Percentiles rank a stretch among this genome's conserved stretches.
phyloP scores from a whole-genome alignment of 2,888 invertebrate species.

The Chaitophorus viminalis region DNA sequence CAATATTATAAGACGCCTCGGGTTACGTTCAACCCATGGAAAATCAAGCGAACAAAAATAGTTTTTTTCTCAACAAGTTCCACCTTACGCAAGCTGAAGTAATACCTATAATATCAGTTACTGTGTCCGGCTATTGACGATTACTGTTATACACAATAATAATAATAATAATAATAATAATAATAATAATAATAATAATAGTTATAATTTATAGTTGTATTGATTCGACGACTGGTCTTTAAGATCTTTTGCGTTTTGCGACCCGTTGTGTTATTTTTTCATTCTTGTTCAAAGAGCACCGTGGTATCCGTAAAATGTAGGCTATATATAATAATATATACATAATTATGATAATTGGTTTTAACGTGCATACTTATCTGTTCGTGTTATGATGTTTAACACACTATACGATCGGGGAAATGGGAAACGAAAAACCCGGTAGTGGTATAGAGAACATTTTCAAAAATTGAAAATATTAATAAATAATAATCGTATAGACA shows the following conservation, averaged over 20 bases:
- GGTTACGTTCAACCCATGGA: not conserved
- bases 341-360: not conserved
- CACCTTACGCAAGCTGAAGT: not conserved
- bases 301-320: not conserved
- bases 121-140: not conserved
- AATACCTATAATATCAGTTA: not conserved
- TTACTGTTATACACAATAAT: not conserved
- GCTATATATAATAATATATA: too few relatives aligned
- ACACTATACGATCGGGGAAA: not conserved
- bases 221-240: not conserved
- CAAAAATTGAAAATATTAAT: not conserved
- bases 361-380: not conserved
- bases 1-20: not conserved
- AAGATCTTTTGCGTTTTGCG: not conserved
- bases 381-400: not conserved
- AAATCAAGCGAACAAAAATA: not conserved
- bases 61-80: not conserved
- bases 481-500: not conserved
- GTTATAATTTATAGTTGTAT: not conserved
- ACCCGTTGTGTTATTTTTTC: not conserved
- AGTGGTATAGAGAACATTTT: not conserved
- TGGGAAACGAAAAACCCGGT: not conserved
- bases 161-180: too few relatives aligned
- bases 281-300: not conserved
- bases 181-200: too few relatives aligned